These are phyloP conservation scores for Terebella lapidaria DNA, from an alignment of 2,888 invertebrate species.

Conservation along the genomic window DNA sequence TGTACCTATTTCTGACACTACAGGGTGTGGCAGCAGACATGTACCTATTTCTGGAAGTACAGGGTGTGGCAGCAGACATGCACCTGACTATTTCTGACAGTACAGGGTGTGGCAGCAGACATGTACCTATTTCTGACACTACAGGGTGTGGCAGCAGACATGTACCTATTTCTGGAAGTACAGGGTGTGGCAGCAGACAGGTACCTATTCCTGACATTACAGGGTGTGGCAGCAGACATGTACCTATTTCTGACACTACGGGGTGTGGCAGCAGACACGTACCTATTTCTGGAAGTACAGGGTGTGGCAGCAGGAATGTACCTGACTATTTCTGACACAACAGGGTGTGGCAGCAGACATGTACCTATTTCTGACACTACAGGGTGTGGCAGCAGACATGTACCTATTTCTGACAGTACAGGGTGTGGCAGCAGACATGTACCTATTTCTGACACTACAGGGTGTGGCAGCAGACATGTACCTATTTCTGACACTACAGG, in stretches of 20 bases:
- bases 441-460: too few relatives aligned
- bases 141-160: too few relatives aligned
- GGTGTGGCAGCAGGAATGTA: too few relatives aligned
- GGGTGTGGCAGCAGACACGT: slow-evolving; percentile 68
- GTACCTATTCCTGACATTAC: too few relatives aligned
- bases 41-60: slow-evolving; percentile 71
- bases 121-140: too few relatives aligned
- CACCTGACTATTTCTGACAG: slow-evolving; percentile 76
- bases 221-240: too few relatives aligned
- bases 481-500: slow-evolving; percentile 71
- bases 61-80: slow-evolving; percentile 66
- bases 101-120: slow-evolving; percentile 66
- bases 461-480: too few relatives aligned
- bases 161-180: slow-evolving; percentile 70
- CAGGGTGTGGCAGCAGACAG: slow-evolving; percentile 64
- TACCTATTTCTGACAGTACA: slow-evolving; percentile 70
- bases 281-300: too few relatives aligned
- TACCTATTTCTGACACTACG: slow-evolving; percentile 70
- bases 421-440: slow-evolving; percentile 68
- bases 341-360: slow-evolving; percentile 64
- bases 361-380: too few relatives aligned
- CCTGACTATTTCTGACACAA: slow-evolving; percentile 73
- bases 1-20: too few relatives aligned
- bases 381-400: too few relatives aligned
- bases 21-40: too few relatives aligned